Percentiles rank a stretch among this genome's conserved stretches.
These are phyloP conservation scores for Mythimna albipuncta DNA, from an alignment of 2,888 invertebrate genomes.

Conservation along the genomic window DNA sequence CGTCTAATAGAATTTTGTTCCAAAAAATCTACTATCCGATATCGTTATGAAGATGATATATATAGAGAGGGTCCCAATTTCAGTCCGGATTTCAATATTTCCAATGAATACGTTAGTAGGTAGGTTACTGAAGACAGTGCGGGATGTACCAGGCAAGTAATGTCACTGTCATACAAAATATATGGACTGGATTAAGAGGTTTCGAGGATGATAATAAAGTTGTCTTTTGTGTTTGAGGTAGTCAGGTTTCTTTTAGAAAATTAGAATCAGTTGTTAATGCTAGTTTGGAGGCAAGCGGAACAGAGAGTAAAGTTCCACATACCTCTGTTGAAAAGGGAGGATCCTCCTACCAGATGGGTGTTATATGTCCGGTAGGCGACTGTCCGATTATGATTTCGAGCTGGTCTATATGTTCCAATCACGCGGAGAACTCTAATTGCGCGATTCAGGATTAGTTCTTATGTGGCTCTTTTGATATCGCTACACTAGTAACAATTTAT, in stretches of 20 bases:
- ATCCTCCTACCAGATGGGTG: too few species aligned
- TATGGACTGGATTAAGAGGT: slow-evolving; percentile 33
- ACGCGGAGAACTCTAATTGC: too few species aligned
- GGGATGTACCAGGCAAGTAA: slow-evolving; percentile 31
- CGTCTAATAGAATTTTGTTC: slow-evolving; percentile 44
- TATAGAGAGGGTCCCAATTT: slow-evolving; percentile 67
- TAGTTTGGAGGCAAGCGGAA: too few species aligned
- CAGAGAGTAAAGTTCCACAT: too few species aligned
- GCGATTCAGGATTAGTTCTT: too few species aligned
- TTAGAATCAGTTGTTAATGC: background rate
- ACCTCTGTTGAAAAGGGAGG: too few species aligned
- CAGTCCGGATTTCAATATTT: slow-evolving; percentile 72
- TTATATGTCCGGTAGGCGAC: too few species aligned
- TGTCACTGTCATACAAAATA: slow-evolving; percentile 30
- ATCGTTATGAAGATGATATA: slow-evolving; percentile 64
- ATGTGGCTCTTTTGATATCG: too few species aligned
- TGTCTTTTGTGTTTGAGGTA: background rate
- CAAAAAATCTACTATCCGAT: slow-evolving; percentile 51
- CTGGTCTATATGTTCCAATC: too few species aligned
- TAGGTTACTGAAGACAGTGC: slow-evolving; percentile 36
- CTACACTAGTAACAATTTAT: too few species aligned
- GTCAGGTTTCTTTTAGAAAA: background rate
- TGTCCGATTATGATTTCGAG: too few species aligned
- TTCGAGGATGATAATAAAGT: background rate
- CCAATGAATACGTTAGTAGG: slow-evolving; percentile 76